phyloP scores from a whole-genome alignment of 2,888 invertebrate genomes.

The Ectropis crepuscularia region DNA sequence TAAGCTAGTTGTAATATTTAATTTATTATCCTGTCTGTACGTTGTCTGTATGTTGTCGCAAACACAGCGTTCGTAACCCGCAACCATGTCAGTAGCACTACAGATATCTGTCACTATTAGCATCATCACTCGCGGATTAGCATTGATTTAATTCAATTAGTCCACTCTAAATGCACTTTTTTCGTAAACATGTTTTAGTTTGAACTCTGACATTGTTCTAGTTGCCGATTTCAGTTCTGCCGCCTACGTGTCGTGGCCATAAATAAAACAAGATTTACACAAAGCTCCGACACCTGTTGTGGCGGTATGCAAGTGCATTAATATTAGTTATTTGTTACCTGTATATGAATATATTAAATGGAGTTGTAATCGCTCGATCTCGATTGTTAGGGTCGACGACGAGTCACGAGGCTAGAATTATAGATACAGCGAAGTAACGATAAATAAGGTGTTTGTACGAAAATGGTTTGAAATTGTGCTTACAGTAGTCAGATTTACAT shows the following conservation, averaged over 20 bases:
- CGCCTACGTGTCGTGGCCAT: slow-evolving; percentile 27
- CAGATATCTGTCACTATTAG: slow-evolving; percentile 7
- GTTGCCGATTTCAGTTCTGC: slow-evolving; percentile 28
- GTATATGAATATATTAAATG: slow-evolving; percentile 41
- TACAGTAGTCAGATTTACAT: not conserved
- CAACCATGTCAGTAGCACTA: slow-evolving; percentile 9
- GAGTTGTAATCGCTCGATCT: slow-evolving; percentile 53
- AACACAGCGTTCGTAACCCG: not conserved
- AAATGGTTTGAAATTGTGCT: slow-evolving; percentile 5
- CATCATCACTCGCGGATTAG: slow-evolving; percentile 17
- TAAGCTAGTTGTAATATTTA: slow-evolving; percentile 7
- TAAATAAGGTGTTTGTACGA: slow-evolving; percentile 11
- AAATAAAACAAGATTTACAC: slow-evolving; percentile 35
- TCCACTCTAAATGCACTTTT: slow-evolving; percentile 14
- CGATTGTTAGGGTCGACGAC: slow-evolving; percentile 52
- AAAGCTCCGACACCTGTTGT: slow-evolving; percentile 34
- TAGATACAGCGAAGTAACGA: slow-evolving; percentile 36
- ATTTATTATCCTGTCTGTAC: slow-evolving; percentile 11
- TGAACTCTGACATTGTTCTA: slow-evolving; percentile 34
- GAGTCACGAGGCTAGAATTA: slow-evolving; percentile 60
- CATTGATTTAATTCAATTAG: slow-evolving; percentile 15
- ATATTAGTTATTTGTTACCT: slow-evolving; percentile 21
- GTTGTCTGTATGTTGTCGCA: slow-evolving; percentile 13
- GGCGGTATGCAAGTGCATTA: slow-evolving; percentile 12
- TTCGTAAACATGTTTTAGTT: slow-evolving; percentile 20